Evolutionary conservation across 2,888 invertebrate genomes (phyloP).

Genomic region (Drosophila melanosoma): DNA sequence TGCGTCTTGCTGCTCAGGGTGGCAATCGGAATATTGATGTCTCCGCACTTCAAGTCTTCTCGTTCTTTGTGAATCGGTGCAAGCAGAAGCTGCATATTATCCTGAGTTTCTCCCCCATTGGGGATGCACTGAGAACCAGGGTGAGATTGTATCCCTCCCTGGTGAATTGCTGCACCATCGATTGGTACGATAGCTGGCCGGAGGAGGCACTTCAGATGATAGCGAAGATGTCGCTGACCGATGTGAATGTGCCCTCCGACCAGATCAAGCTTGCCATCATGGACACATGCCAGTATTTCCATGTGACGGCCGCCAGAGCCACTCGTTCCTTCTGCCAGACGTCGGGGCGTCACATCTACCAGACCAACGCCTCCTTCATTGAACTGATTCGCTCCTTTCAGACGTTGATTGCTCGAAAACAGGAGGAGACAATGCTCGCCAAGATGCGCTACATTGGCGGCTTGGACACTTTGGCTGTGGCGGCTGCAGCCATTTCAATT

Average conservation of each 20-base stretch:
- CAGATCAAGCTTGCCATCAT: constrained; percentile 88
- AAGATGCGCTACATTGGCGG: constrained; percentile 92
- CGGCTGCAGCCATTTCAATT: constrained; percentile 91
- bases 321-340: constrained; percentile 88
- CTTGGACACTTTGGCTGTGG: constrained; percentile 91
- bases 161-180: constrained; percentile 96
- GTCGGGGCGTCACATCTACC: constrained; percentile 91
- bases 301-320: constrained; percentile 89
- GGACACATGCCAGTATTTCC: constrained; percentile 94
- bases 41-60: constrained; percentile 91
- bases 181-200: constrained; percentile 97
- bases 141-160: constrained; percentile 95
- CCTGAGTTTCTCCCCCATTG: constrained; percentile 91
- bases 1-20: constrained; percentile 90
- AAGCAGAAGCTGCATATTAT: constrained; percentile 93
- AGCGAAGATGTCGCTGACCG: constrained; percentile 90
- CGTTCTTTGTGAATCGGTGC: constrained; percentile 92
- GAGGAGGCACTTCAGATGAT: constrained; percentile 93
- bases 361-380: constrained; percentile 95
- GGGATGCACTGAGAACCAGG: constrained; percentile 91
- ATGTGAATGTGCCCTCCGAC: constrained; percentile 87
- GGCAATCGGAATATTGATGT: constrained; percentile 94
- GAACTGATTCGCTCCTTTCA: constrained; percentile 93
- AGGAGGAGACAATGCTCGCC: constrained; percentile 89
- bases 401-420: constrained; percentile 90